phyloP scores from a whole-genome alignment of 1,140 invertebrate genomes.

The Drosophila oshimai region DNA sequence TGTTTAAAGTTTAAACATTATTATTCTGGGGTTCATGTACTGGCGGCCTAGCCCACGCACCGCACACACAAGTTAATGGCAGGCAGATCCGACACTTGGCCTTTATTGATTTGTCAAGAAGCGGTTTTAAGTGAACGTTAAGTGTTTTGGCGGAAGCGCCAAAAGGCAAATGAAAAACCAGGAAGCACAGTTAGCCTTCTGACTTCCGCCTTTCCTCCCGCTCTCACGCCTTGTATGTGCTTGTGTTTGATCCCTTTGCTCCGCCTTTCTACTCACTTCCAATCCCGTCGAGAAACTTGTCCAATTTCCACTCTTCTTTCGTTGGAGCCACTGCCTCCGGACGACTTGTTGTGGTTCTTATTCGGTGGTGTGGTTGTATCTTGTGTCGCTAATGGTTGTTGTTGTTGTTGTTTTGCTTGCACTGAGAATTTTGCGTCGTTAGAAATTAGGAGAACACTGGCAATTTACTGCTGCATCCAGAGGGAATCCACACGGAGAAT shows the following conservation, averaged over 20 bases:
- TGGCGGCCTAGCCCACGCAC: slow-evolving; percentile 28
- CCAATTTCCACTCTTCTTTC: background rate
- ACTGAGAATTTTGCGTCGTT: slow-evolving; percentile 72
- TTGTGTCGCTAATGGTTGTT: slow-evolving; percentile 10
- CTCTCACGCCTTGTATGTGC: background rate
- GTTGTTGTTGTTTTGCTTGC: slow-evolving; percentile 21
- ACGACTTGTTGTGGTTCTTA: slow-evolving; percentile 12
- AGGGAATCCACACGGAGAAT: slow-evolving; percentile 66
- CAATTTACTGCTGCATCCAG: slow-evolving; percentile 68
- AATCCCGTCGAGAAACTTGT: slow-evolving; percentile 17
- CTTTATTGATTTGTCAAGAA: slow-evolving; percentile 75
- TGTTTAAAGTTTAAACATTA: slow-evolving; percentile 67
- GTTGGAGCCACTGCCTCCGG: slow-evolving; percentile 13
- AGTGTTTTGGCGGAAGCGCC: slow-evolving; percentile 47
- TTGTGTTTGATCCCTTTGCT: background rate
- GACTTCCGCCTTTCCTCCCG: slow-evolving; percentile 62
- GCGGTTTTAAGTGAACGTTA: slow-evolving; percentile 22
- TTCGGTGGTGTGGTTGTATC: slow-evolving; percentile 1
- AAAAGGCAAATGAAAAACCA: slow-evolving; percentile 49
- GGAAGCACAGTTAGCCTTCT: slow-evolving; percentile 43
- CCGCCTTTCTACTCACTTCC: slow-evolving; percentile 50
- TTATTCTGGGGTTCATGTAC: slow-evolving; percentile 48
- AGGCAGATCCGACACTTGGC: slow-evolving; percentile 27
- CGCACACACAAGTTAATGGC: slow-evolving; percentile 1
- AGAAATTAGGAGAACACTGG: slow-evolving; percentile 48